Percentiles rank a stretch among this genome's conserved stretches.
These are phyloP conservation scores for Lates calcarifer DNA, from an alignment of 2,113 vertebrate species.

Conservation along the genomic window DNA sequence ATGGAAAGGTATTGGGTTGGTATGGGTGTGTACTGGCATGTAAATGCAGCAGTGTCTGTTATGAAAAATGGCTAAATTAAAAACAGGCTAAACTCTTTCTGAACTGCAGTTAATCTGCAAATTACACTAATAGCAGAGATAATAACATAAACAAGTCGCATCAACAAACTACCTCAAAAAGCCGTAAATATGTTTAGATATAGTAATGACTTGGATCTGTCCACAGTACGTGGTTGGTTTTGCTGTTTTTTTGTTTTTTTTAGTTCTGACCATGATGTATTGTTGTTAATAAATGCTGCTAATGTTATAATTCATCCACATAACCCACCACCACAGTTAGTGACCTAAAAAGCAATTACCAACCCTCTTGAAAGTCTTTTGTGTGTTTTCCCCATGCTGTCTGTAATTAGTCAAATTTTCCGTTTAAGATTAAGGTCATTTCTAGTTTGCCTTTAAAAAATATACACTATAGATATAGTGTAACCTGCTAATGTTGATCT, in stretches of 20 bases:
- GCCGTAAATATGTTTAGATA: background rate
- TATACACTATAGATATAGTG: background rate
- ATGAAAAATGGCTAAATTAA: background rate
- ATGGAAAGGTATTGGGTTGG: background rate
- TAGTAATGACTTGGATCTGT: background rate
- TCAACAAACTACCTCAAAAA: background rate
- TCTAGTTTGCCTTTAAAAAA: background rate
- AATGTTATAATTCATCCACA: conserved; percentile 5
- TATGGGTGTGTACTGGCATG: conserved; percentile 41
- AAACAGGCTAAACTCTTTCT: background rate
- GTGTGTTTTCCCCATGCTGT: background rate
- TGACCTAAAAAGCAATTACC: conserved; percentile 24
- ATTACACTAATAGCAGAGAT: background rate
- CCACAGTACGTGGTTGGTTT: background rate
- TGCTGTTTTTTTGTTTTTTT: background rate
- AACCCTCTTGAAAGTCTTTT: conserved; percentile 2
- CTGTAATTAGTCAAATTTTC: background rate
- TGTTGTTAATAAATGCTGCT: conserved; percentile 13
- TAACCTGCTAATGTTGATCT: rapidly evolving
- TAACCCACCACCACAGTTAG: conserved; percentile 6
- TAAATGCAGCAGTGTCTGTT: background rate
- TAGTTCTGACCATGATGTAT: background rate
- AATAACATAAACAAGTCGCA: too few relatives aligned
- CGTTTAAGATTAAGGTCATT: background rate
- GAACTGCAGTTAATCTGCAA: background rate